Conservation (phyloP, 1,140 invertebrate species). For the Leptinotarsa lineolata region DNA sequence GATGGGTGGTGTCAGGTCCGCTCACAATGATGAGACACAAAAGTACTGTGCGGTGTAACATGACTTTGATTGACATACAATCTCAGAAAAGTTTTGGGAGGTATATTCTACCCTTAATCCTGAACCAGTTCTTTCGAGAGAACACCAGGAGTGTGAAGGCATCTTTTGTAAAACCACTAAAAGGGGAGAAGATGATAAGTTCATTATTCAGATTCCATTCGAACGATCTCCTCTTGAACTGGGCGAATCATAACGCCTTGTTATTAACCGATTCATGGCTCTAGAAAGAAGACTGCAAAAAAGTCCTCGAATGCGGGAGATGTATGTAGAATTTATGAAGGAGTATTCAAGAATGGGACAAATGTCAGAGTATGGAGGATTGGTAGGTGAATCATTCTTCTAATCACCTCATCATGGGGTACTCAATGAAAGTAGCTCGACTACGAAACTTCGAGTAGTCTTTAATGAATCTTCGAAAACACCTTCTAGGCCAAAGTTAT, state of each 20-base stretch:
- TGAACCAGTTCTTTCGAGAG: not conserved
- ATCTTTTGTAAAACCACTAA: not conserved
- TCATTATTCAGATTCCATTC: not conserved
- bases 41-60: too few species aligned
- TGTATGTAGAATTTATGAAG: slow-evolving; percentile 25
- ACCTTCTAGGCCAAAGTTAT: slow-evolving; percentile 48
- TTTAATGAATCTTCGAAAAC: not conserved
- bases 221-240: not conserved
- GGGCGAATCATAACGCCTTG: not conserved
- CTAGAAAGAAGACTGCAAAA: slow-evolving; percentile 20
- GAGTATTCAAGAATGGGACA: slow-evolving; percentile 27
- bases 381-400: not conserved
- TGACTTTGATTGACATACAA: too few species aligned
- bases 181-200: not conserved
- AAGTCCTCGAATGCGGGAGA: not conserved
- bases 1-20: too few species aligned
- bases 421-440: not conserved
- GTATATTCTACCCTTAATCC: too few species aligned
- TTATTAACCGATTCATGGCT: slow-evolving; percentile 6
- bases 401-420: slow-evolving; percentile 6
- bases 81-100: too few species aligned
- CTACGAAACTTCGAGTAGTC: not conserved
- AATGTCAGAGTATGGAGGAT: not conserved
- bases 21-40: too few species aligned
- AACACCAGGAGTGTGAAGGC: not conserved